Evolutionary conservation across 2,797 vertebrate genomes (phyloP).

Genomic region (Halcyon chelicuti): DNA sequence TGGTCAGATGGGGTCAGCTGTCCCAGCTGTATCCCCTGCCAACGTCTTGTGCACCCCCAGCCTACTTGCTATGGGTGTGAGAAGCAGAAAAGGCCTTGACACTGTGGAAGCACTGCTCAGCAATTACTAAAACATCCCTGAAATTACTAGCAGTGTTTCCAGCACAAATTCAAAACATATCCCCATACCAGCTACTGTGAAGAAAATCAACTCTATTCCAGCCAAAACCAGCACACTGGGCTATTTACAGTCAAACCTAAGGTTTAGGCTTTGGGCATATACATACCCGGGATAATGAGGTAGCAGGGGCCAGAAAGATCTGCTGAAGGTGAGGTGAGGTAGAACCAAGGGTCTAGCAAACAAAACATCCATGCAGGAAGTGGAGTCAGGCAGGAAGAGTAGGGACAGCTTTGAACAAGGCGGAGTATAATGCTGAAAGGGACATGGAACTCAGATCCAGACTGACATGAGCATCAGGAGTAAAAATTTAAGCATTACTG

Average conservation of each 20-base stretch:
- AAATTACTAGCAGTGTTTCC: no score
- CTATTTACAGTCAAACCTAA: neutral
- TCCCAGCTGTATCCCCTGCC: no score
- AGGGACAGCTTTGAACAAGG: neutral
- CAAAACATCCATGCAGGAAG: accelerated
- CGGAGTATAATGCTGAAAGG: neutral
- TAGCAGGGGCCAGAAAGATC: neutral
- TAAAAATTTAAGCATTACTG: neutral
- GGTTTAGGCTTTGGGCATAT: neutral
- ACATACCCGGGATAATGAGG: neutral
- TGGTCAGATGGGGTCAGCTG: neutral
- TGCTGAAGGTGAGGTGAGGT: neutral
- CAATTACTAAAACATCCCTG: no score
- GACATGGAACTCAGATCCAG: neutral
- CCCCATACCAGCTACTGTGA: neutral
- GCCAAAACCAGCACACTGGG: neutral
- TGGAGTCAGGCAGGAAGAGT: neutral
- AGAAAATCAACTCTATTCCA: neutral
- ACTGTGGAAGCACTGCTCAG: no score
- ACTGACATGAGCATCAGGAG: neutral
- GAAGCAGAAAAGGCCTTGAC: no score
- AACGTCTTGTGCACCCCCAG: no score
- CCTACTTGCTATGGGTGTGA: no score
- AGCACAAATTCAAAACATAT: no score
- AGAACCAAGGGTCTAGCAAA: neutral